phyloP scores from a whole-genome alignment of 2,113 vertebrate genomes.

The Sinocyclocheilus maitianheensis region DNA sequence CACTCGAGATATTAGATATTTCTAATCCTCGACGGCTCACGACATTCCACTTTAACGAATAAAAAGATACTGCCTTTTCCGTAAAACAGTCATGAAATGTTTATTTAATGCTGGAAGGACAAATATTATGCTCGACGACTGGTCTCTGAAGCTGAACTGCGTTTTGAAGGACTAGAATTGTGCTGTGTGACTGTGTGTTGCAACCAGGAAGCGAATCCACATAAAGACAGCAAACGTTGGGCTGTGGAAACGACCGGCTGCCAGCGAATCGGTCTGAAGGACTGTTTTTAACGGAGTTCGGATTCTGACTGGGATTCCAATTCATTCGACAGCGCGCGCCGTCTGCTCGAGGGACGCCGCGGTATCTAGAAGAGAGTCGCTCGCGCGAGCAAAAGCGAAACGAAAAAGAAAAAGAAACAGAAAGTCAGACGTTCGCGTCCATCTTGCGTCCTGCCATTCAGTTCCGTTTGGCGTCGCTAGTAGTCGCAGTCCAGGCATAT shows the following conservation, averaged over 20 bases:
- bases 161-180: constrained; percentile 27
- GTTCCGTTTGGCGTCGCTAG: constrained; percentile 36
- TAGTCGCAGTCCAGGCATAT: neutral
- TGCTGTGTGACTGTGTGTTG: constrained; percentile 46
- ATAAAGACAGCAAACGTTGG: constrained; percentile 16
- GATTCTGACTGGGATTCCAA: too few species aligned
- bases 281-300: neutral
- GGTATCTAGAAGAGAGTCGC: too few species aligned
- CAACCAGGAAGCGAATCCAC: constrained; percentile 60
- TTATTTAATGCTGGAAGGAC: neutral
- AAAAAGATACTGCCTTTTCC: neutral
- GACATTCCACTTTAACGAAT: neutral
- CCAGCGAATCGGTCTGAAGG: neutral
- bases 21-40: constrained; percentile 4
- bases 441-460: constrained; percentile 49
- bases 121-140: neutral
- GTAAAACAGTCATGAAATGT: neutral
- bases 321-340: neutral
- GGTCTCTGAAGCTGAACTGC: neutral
- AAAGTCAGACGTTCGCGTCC: constrained; percentile 58
- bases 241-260: constrained; percentile 3
- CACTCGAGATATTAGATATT: constrained; percentile 37
- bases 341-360: neutral
- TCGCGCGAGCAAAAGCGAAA: constrained; percentile 12
- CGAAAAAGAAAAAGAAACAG: constrained; percentile 65